A percentile compares a stretch with the other conserved stretches of the same genome.
These are phyloP conservation scores for Endotricha flammealis DNA, from an alignment of 2,888 invertebrate genomes.

Conservation along the genomic window DNA sequence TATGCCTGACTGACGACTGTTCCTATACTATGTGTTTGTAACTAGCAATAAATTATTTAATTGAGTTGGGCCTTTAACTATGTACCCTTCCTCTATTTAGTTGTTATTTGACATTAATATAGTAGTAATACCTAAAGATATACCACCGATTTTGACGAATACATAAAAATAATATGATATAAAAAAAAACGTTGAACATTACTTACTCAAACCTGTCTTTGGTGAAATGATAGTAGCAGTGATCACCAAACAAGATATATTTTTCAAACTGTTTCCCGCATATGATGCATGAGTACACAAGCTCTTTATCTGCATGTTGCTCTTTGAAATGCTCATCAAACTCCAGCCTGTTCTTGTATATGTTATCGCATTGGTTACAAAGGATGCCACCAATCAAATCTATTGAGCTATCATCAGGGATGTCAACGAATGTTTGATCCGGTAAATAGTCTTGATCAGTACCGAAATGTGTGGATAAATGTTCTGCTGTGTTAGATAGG, in stretches of 20 bases:
- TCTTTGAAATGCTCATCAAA: conserved; percentile 73
- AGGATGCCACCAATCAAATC: conserved; percentile 63
- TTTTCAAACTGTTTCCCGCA: conserved; percentile 76
- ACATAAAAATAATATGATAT: no score
- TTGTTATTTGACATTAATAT: no score
- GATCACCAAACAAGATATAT: conserved; percentile 72
- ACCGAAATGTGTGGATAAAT: conserved; percentile 55
- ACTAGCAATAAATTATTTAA: no score
- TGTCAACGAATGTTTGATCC: conserved; percentile 23
- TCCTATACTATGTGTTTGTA: no score
- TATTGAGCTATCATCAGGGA: conserved; percentile 63
- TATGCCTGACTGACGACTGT: no score
- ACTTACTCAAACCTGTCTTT: conserved; percentile 60
- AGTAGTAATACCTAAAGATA: no score
- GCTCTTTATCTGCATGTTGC: conserved; percentile 50
- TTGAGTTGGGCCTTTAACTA: no score
- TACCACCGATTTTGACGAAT: no score
- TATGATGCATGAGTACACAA: conserved; percentile 76
- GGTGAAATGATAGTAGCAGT: conserved; percentile 74
- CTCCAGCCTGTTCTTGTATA: conserved; percentile 66
- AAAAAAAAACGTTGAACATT: conserved; percentile 13
- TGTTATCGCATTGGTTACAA: conserved; percentile 72
- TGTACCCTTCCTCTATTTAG: no score
- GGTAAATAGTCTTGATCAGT: conserved; percentile 21
- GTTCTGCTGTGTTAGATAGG: conserved; percentile 39